phyloP scores from a whole-genome alignment of 2,888 invertebrate species.

The Eupithecia abbreviata region DNA sequence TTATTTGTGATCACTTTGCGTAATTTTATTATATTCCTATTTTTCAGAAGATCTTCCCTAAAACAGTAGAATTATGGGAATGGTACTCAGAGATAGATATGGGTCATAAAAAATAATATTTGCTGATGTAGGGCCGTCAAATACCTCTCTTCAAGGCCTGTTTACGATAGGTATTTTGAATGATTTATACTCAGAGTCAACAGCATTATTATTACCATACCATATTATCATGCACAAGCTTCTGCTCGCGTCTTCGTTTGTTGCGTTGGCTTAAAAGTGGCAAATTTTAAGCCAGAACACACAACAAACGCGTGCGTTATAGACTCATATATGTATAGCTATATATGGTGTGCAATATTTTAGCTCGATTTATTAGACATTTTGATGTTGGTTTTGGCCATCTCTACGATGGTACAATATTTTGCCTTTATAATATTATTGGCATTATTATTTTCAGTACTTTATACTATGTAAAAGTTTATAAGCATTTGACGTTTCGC shows the following conservation, averaged over 20 bases:
- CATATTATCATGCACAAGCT: neutral
- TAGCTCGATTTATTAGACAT: neutral
- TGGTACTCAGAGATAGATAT: neutral
- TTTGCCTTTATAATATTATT: too few species aligned
- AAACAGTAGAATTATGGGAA: neutral
- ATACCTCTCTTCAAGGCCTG: neutral
- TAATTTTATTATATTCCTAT: constrained; percentile 1
- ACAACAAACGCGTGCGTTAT: too few species aligned
- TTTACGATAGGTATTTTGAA: neutral
- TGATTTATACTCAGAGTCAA: neutral
- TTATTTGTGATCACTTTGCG: constrained; percentile 9
- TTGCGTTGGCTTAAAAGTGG: neutral
- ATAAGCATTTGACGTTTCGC: too few species aligned
- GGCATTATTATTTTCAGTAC: too few species aligned
- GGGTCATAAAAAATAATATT: constrained; percentile 1
- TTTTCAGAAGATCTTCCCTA: neutral
- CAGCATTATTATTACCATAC: neutral
- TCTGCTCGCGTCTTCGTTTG: neutral
- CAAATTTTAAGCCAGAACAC: too few species aligned
- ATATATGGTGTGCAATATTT: neutral
- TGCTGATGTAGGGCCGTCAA: neutral
- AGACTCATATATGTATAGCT: too few species aligned
- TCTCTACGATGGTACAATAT: too few species aligned
- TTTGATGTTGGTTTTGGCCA: too few species aligned
- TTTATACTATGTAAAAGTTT: too few species aligned